Evolutionary conservation across 2,113 vertebrate species (phyloP), one percentile per base, ranked within the genome.

Genomic region (Sceloporus tristichus): DNA sequence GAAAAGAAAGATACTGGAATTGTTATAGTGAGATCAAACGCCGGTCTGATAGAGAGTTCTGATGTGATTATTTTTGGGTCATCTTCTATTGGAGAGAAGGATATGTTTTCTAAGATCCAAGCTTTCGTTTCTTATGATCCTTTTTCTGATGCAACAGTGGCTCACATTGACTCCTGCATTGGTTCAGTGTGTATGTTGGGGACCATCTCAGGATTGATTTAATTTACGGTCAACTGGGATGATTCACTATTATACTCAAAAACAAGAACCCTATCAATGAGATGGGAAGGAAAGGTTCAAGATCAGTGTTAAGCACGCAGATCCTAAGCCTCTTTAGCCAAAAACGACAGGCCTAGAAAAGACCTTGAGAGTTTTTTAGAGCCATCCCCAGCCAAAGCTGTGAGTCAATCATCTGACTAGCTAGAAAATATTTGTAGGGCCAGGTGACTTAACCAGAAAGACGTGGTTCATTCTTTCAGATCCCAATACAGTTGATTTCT

Each of bases 201-300:
- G 76, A 59, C 48, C 2, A 0, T 40, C 40, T 66, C 0, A 0
- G 27, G 19, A 29, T 40, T 78, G 0, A 0, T 1, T 73, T 9
- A 4, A 42, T 4, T 27, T 0, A 29, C 3, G 70, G 34, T 74
- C 4, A 65, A 70, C 85, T 78, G 1, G 0, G 5, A 71, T 85
- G 54, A 74, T 68, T 0, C 27, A 54, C 8, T n/a, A 0, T 1
- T 18, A 16, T 21, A 77, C 25, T 42, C 56, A 5, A 0, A 3
- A 76, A 5, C 2, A 18, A 34, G 3, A 0, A 29, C 53, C 62
- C 16, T 0, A 2, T 34, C 62, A 53, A 23, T 16, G 14, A 27
- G 65, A 48, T 68, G 40, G 40, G 8, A 71, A 53, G 16, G 53
- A 11, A 18, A 6, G 5, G 7, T 13, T 23, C 9, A 2, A 84